Percentiles rank a stretch among this genome's conserved stretches.
Conservation (phyloP, 2,113 vertebrate species). For the Cyanoramphus novaezelandiae region DNA sequence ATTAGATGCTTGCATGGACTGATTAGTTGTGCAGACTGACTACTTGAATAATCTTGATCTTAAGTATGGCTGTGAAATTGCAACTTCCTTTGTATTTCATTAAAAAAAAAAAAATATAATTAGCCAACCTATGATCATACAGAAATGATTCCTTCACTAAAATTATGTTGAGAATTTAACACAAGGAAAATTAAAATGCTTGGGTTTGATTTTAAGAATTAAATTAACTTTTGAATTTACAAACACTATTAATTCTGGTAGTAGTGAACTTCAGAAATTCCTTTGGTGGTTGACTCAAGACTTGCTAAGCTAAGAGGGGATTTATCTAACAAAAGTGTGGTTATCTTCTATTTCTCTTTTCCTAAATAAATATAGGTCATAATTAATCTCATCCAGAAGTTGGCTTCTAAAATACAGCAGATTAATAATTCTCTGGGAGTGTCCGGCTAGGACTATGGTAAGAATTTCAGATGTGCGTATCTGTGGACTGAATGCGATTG, state of each 20-base stretch:
- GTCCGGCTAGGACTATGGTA: neutral
- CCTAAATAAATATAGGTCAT: neutral
- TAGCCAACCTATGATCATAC: neutral
- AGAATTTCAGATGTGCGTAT: neutral
- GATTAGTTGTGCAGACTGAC: neutral
- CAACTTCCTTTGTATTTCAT: neutral
- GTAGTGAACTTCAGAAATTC: neutral
- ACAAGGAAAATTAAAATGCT: neutral
- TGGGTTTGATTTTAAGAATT: neutral
- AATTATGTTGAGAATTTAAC: neutral
- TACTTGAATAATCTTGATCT: neutral
- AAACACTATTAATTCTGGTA: neutral
- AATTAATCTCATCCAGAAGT: neutral
- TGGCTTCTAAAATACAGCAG: neutral
- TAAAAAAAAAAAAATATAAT: neutral
- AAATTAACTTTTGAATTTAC: neutral
- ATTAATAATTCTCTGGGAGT: neutral
- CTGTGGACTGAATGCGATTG: neutral
- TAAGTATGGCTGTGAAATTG: neutral
- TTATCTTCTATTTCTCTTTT: neutral
- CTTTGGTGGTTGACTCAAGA: neutral
- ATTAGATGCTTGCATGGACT: neutral
- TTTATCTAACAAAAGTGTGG: neutral
- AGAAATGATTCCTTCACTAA: neutral
- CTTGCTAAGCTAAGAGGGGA: neutral